phyloP scores from a whole-genome alignment of 2,113 vertebrate species.

The Asarcornis scutulata region DNA sequence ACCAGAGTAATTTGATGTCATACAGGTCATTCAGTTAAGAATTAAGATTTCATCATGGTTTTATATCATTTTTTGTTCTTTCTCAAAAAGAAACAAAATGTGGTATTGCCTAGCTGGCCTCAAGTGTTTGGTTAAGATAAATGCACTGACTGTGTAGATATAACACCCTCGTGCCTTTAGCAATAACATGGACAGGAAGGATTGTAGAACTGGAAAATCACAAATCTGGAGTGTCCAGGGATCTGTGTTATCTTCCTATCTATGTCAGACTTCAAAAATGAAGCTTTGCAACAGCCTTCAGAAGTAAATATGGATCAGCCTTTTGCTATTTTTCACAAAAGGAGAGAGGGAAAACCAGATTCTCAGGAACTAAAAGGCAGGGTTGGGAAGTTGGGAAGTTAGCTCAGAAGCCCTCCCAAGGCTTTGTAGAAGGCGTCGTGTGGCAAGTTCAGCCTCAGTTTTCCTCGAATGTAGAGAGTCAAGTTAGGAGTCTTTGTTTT shows the following conservation, averaged over 20 bases:
- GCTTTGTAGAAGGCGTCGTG: neutral
- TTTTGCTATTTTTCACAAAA: neutral
- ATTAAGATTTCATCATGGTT: neutral
- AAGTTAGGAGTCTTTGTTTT: neutral
- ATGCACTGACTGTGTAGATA: neutral
- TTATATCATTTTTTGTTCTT: neutral
- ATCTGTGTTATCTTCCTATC: neutral
- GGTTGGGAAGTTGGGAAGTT: neutral
- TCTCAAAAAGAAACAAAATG: neutral
- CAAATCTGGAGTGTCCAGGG: neutral
- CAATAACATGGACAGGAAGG: neutral
- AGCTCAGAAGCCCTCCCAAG: neutral
- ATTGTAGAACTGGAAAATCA: neutral
- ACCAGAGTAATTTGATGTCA: conserved; percentile 26
- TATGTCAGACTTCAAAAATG: neutral
- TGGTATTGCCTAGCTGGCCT: neutral
- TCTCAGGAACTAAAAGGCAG: neutral
- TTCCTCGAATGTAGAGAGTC: neutral
- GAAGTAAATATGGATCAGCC: neutral
- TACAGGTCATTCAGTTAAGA: conserved; percentile 5
- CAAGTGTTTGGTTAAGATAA: neutral
- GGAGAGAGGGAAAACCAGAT: neutral
- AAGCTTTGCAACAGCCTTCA: neutral
- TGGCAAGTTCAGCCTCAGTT: neutral
- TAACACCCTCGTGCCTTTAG: neutral